A percentile compares a stretch with the other conserved stretches of the same genome.
phyloP scores from a whole-genome alignment of 1,140 invertebrate species.

The Sinella curviseta region DNA sequence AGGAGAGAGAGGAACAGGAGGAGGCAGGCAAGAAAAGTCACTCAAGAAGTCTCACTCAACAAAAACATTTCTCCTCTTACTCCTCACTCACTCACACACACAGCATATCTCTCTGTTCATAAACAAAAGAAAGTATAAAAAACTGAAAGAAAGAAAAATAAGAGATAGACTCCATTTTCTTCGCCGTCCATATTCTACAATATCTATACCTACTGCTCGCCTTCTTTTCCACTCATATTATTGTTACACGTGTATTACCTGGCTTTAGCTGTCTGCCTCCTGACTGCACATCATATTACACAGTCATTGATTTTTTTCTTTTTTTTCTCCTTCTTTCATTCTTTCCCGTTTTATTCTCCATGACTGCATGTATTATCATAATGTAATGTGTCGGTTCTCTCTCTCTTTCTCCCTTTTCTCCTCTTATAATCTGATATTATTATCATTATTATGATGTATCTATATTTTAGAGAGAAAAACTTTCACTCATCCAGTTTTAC shows the following conservation, averaged over 20 bases:
- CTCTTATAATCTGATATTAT: neutral
- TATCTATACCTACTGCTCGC: too few relatives aligned
- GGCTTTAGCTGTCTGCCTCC: neutral
- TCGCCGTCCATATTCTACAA: too few relatives aligned
- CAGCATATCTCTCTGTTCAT: too few relatives aligned
- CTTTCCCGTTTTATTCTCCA: neutral
- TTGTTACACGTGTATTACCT: slow-evolving; percentile 1
- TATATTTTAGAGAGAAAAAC: too few relatives aligned
- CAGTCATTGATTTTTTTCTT: neutral
- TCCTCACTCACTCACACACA: too few relatives aligned
- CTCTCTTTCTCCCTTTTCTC: too few relatives aligned
- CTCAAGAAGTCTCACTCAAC: neutral
- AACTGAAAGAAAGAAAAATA: too few relatives aligned
- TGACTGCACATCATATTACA: neutral
- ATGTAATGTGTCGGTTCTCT: too few relatives aligned
- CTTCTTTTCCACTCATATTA: too few relatives aligned
- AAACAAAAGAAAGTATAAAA: neutral
- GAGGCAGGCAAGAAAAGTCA: neutral
- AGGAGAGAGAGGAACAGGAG: neutral
- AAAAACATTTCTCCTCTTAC: neutral
- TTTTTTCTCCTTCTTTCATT: neutral
- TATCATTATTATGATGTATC: too few relatives aligned
- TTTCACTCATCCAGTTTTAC: too few relatives aligned
- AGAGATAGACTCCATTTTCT: too few relatives aligned
- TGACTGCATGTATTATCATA: slow-evolving; percentile 4